Base-by-base conservation (phyloP, 2,888 invertebrate genomes). In the Psococerastis gibbosa region DNA sequence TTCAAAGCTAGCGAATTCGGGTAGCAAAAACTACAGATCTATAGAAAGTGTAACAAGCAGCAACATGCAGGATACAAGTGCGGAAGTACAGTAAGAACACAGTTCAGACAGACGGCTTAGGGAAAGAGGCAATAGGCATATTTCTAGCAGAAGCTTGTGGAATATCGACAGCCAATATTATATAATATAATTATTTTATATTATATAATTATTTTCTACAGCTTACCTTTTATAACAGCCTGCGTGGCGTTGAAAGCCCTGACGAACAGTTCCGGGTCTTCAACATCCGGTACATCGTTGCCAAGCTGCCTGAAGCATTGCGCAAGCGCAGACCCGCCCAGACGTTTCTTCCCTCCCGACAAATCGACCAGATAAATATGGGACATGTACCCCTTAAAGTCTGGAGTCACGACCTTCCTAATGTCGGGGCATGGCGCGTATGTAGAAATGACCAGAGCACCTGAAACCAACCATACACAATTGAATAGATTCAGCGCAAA, bases 391-490 rank as follows among this genome's bases (percentile, higher is more conserved):
- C 71, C 70, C 61, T 84, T 83, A 2, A 97, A 64, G 55, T 91
- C 89, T 0, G 97, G 95, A n/a, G 94, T 94, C 0, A 94, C 73
- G 32, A 70, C 68, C 41, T 78, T 70, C 3, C 73, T 72, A 13
- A 98, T 74, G 58, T 98, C 87, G 0, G 88, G 84, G 59, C 95
- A 95, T 0, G 91, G 88, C 0, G 88, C 95, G 60, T 97, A 98
- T 0, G 87, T 79, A 0, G 95, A 95, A n/a, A 98, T 74, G 0
- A 97, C 97, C 43, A 97, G 65, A 0, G 92, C 85, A 16, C 92
- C 92, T 23, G 83, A 22, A 44, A 51, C 13, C 41, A 9, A 49
- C 38, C 31, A 35, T 15, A 41, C n/a, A 15, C n/a, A n/a, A 6
- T 44, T 16, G n/a, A 34, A 42, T 22, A 18, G 13, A 15, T 42